A percentile compares a stretch with the other conserved stretches of the same genome.
Conservation (phyloP, 2,113 vertebrate species). For the Eublepharis macularius region DNA sequence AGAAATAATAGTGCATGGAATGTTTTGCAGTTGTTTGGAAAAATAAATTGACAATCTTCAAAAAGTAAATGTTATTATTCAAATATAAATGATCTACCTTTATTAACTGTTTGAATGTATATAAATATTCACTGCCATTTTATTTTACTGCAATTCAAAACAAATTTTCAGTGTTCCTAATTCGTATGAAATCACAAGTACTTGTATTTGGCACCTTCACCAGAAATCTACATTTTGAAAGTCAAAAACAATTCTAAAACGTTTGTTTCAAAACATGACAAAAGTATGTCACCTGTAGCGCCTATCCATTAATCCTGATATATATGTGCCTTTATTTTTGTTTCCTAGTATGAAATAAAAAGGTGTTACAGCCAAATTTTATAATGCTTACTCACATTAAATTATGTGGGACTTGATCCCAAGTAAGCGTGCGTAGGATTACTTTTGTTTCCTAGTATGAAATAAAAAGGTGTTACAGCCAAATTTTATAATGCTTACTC, state of each 20-base stretch:
- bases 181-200: background rate
- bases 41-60: background rate
- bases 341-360: background rate
- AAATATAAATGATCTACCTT: background rate
- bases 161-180: slow-evolving; percentile 5
- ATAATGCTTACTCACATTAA: background rate
- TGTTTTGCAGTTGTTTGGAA: background rate
- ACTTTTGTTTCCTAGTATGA: background rate
- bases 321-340: background rate
- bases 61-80: background rate
- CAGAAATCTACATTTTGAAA: background rate
- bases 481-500: background rate
- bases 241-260: background rate
- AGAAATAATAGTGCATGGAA: background rate
- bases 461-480: background rate
- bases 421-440: background rate
- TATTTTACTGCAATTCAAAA: background rate
- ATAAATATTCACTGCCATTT: background rate
- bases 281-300: background rate
- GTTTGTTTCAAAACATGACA: slow-evolving; percentile 16
- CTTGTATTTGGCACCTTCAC: background rate
- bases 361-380: background rate
- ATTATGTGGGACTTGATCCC: background rate
- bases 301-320: background rate
- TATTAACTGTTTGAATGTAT: background rate